A percentile compares a stretch with the other conserved stretches of the same genome.
Evolutionary conservation across 2,888 invertebrate genomes (phyloP).

Genomic region (Diploptera punctata): DNA sequence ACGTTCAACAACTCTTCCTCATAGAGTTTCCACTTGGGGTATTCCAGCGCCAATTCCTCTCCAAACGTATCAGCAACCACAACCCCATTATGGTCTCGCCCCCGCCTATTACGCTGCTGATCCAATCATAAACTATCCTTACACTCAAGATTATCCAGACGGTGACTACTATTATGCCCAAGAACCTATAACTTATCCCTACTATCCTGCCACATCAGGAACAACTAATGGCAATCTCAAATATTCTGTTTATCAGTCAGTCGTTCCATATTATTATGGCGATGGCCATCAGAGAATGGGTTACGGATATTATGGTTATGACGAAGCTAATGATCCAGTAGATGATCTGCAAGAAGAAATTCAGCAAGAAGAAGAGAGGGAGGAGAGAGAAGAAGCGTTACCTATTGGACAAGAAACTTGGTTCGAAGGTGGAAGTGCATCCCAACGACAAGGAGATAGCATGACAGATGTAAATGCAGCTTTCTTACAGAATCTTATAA

Average conservation of each 20-base stretch:
- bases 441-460: constrained; percentile 42
- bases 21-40: constrained; percentile 23
- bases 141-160: constrained; percentile 61
- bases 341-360: constrained; percentile 66
- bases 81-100: constrained; percentile 46
- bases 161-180: constrained; percentile 59
- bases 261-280: constrained; percentile 57
- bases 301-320: constrained; percentile 56
- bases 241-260: constrained; percentile 56
- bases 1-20: constrained; percentile 45
- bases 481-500: constrained; percentile 70
- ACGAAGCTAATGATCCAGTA: constrained; percentile 56
- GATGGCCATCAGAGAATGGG: constrained; percentile 52
- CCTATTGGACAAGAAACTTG: constrained; percentile 72
- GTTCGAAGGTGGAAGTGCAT: constrained; percentile 58
- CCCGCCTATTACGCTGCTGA: constrained; percentile 59
- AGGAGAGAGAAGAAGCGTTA: constrained; percentile 61
- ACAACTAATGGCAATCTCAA: constrained; percentile 57
- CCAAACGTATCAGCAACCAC: constrained; percentile 36
- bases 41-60: constrained; percentile 30
- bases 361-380: constrained; percentile 65
- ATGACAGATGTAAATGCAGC: constrained; percentile 63
- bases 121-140: constrained; percentile 56
- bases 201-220: constrained; percentile 54
- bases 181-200: constrained; percentile 43